Percentiles rank a stretch among this genome's conserved stretches.
Conservation (phyloP, 2,113 vertebrate genomes). For the Saiga tatarica region DNA sequence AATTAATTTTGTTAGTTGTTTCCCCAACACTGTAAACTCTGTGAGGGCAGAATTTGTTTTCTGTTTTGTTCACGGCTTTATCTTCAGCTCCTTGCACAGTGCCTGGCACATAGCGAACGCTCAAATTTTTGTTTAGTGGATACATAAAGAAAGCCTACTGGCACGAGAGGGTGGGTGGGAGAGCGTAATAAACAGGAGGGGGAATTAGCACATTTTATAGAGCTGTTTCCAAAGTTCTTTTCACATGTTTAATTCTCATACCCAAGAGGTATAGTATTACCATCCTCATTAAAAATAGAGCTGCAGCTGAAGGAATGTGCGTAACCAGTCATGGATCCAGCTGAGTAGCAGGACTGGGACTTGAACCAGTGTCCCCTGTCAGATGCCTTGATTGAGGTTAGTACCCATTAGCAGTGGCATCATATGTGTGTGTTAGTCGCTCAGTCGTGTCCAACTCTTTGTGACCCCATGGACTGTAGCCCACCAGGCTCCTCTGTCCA, state of each 20-base stretch:
- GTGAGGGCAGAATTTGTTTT: not conserved
- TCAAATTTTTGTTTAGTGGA: not conserved
- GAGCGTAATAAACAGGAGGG: not conserved
- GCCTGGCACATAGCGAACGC: not conserved
- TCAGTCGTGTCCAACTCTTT: not conserved
- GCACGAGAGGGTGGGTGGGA: not conserved
- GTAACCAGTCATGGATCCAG: not conserved
- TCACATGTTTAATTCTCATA: slow-evolving; percentile 26
- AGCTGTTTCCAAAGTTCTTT: not conserved
- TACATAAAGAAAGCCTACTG: not conserved
- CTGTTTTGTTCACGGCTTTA: not conserved
- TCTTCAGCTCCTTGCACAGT: not conserved
- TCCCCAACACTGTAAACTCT: not conserved
- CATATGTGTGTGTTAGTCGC: not conserved
- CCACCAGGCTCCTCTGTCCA: not conserved
- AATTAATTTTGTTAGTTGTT: not conserved
- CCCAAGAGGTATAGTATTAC: not conserved
- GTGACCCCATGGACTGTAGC: not conserved
- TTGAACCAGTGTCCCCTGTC: not conserved
- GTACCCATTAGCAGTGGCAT: not conserved
- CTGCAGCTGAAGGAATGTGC: not conserved
- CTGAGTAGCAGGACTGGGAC: not conserved
- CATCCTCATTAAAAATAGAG: not conserved
- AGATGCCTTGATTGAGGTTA: not conserved
- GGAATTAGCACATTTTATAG: not conserved